Percentiles rank a stretch among this genome's conserved stretches.
These are phyloP conservation scores for Trematocara variabile DNA, from an alignment of 2,113 vertebrate genomes.

Conservation along the genomic window DNA sequence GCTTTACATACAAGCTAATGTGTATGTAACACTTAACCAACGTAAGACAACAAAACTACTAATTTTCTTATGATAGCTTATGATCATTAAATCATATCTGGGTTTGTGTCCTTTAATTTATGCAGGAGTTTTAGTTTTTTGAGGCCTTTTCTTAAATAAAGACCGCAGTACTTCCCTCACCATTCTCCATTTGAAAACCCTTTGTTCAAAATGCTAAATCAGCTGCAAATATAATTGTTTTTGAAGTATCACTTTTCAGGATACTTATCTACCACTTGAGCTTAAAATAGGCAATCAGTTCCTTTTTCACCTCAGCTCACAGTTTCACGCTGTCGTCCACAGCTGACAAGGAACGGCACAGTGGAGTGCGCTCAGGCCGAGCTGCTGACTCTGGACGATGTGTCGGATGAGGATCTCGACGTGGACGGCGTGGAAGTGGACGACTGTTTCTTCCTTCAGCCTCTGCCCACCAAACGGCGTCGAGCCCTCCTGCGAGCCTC, in stretches of 20 bases:
- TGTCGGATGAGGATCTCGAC: slow-evolving; percentile 93
- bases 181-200: background rate
- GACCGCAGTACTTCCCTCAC: background rate
- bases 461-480: slow-evolving; percentile 90
- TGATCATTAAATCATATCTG: background rate
- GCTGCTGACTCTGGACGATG: slow-evolving; percentile 88
- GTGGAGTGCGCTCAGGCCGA: slow-evolving; percentile 90
- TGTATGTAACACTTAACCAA: background rate
- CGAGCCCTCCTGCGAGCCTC: slow-evolving; percentile 89
- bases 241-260: background rate
- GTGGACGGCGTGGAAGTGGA: slow-evolving; percentile 93
- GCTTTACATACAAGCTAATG: background rate
- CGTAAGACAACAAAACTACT: background rate
- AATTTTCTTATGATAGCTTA: background rate
- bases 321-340: background rate
- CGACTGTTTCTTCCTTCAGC: slow-evolving; percentile 97
- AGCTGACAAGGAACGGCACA: slow-evolving; percentile 93
- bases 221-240: background rate
- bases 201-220: background rate
- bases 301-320: background rate
- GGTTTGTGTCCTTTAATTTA: background rate
- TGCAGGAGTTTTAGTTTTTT: background rate
- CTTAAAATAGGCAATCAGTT: background rate
- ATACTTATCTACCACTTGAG: background rate
- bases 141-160: background rate